Evolutionary conservation across 2,113 vertebrate genomes (phyloP), one percentile per base, ranked within the genome.

Genomic region (Pionites leucogaster): DNA sequence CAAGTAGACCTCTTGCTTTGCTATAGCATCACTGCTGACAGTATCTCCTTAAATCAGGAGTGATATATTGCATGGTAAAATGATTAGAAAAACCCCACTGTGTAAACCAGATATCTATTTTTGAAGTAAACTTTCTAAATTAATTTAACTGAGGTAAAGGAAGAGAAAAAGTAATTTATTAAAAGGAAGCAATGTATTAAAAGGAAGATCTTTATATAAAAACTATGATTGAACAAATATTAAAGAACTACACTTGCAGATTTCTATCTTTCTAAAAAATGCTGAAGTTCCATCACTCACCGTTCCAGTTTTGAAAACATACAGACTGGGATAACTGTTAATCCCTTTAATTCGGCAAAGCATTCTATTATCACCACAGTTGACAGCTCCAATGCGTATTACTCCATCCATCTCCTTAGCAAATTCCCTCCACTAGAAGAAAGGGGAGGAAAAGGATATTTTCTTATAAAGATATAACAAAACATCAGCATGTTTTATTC

Each of bases 401-500:
- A 99, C 98, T 41, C 99, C 99, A 80, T 99, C 99, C 98, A 99
- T 99, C 96, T 99, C 99, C 95, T 99, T 99, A 47, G 99, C 99
- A 98, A 99, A 99, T 67, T 99, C 98, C 94, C 99, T 98, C 99
- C 99, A 99, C 99, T 99, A 82, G 8, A 52, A 76, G 29, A 60
- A 47, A 42, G 5, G 4, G 16, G 5, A n/a, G 31, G 28, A n/a
- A 67, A 75, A 63, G 22, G 44, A 24, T 37, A 78, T 79, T 59
- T 78, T 19, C 44, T 57, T 76, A 77, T 65, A 79, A 57, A 83
- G 62, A 64, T 25, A 82, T 4, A 53, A 71, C 23, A 29, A 81
- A 92, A 91, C 88, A 84, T 25, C 33, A 86, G 41, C 49, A 69
- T 16, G 7, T 5, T 84, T 88, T 52, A 69, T 44, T 92, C 28